Base-by-base conservation (phyloP, 2,888 invertebrate genomes). In the Mythimna albipuncta region DNA sequence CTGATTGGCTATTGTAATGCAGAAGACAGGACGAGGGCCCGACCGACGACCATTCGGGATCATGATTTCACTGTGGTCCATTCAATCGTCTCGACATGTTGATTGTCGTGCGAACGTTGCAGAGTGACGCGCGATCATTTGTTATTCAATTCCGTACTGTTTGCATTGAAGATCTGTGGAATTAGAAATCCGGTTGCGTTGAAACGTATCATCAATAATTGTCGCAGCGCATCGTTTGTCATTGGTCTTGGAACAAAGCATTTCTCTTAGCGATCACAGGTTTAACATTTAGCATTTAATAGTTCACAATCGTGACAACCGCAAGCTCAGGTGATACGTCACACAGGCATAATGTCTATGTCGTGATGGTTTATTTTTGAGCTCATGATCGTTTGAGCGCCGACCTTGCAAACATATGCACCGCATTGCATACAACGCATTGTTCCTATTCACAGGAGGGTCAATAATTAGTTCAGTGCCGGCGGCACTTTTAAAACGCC, bases 101-200 rank as follows among this genome's bases (percentile, higher is more conserved):
- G 93, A 95, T 95, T 94, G 93, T 92, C 94, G 93, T 95, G 95
- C 90, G 94, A 95, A 94, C 90, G 89, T 85, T 84, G 77, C 83
- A 70, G 76, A 85, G 85, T 72, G 86, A 88, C 87, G 80, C 83
- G 85, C 85, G 86, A 89, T 90, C 92, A 92, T 94, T 93, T 92
- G 90, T 93, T 93, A 94, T 94, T 93, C 92, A 91, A 91, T 92
- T 91, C 92, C 86, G 85, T 86, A 86, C 83, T 83, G 87, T 85
- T 89, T 88, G 87, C 89, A 88, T 89, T 91, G 88, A 90, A 89
- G 87, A 91, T 89, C 86, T 87, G 77, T 85, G 88, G 87, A 87
- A 89, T 91, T 92, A 93, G 93, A 94, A 93, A 93, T 86, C 88
- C 83, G 87, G 81, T 88, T 86, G 89, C 87, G 82, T 88, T 88